Conservation (phyloP, 2,888 invertebrate genomes). For the Euphydryas editha region DNA sequence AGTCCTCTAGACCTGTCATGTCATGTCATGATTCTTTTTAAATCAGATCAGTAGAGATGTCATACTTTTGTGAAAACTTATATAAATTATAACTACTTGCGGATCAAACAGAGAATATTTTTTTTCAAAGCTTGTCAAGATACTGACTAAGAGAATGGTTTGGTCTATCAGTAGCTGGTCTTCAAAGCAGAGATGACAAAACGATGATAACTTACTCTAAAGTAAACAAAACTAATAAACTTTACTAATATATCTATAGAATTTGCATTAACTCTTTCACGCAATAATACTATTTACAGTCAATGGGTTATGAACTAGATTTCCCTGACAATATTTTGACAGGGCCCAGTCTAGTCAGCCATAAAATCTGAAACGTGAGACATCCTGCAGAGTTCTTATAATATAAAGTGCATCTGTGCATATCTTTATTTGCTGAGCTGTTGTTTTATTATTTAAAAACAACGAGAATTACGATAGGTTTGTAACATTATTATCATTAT, state of each 20-base stretch:
- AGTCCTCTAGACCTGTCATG: too few relatives aligned
- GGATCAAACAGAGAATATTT: too few relatives aligned
- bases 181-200: constrained; percentile 17
- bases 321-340: constrained; percentile 20
- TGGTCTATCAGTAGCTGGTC: constrained; percentile 2
- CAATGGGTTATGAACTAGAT: constrained; percentile 30
- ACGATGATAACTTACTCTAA: constrained; percentile 10
- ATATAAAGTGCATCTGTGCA: constrained; percentile 63
- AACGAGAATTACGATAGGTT: constrained; percentile 37
- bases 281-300: constrained; percentile 16
- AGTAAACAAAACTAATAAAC: neutral
- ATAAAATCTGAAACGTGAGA: constrained; percentile 70
- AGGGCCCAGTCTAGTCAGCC: constrained; percentile 50
- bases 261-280: constrained; percentile 15
- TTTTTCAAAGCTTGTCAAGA: too few relatives aligned
- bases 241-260: constrained; percentile 13
- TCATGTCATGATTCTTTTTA: too few relatives aligned
- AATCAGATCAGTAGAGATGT: too few relatives aligned
- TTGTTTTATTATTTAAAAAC: constrained; percentile 50
- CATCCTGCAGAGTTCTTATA: constrained; percentile 67
- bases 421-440: constrained; percentile 57
- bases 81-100: too few relatives aligned
- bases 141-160: neutral
- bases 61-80: too few relatives aligned
- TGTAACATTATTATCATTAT: neutral